Evolutionary conservation across 2,113 vertebrate genomes (phyloP).

Genomic region (Eublepharis macularius): DNA sequence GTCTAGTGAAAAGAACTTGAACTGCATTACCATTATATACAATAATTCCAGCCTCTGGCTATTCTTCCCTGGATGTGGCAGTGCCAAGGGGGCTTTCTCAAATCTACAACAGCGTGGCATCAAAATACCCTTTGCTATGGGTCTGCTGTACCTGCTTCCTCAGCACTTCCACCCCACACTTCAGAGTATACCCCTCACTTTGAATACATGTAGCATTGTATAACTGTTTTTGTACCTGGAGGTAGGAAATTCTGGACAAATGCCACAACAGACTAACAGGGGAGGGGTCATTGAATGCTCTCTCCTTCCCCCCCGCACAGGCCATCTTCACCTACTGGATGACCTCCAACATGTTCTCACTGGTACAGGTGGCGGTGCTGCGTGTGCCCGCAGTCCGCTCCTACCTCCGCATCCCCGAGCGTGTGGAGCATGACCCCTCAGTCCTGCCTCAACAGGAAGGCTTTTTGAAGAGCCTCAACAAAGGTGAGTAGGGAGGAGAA

Average conservation of each 20-base stretch:
- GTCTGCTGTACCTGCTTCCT: not conserved
- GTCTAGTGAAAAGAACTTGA: not conserved
- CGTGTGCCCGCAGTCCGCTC: constrained; percentile 76
- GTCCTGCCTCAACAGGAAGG: constrained; percentile 72
- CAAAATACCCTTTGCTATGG: not conserved
- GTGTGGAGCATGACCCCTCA: constrained; percentile 68
- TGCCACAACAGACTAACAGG: not conserved
- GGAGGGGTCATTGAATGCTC: not conserved
- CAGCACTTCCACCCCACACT: not conserved
- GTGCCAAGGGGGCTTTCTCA: not conserved
- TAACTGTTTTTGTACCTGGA: too few relatives aligned
- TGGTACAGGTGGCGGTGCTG: constrained; percentile 84
- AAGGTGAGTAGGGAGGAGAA: constrained; percentile 63
- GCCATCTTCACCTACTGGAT: constrained; percentile 91
- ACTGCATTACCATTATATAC: too few relatives aligned
- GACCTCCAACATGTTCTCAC: constrained; percentile 86
- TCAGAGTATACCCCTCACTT: too few relatives aligned
- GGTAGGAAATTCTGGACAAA: too few relatives aligned
- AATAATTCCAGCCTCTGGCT: too few relatives aligned
- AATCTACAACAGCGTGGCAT: not conserved
- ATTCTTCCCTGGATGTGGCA: too few relatives aligned
- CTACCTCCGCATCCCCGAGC: constrained; percentile 78
- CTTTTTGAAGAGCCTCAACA: constrained; percentile 79
- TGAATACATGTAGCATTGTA: too few relatives aligned
- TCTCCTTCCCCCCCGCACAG: constrained; percentile 58